Evolutionary conservation across 2,888 invertebrate genomes (phyloP).

Genomic region (Metallyticus violacea): DNA sequence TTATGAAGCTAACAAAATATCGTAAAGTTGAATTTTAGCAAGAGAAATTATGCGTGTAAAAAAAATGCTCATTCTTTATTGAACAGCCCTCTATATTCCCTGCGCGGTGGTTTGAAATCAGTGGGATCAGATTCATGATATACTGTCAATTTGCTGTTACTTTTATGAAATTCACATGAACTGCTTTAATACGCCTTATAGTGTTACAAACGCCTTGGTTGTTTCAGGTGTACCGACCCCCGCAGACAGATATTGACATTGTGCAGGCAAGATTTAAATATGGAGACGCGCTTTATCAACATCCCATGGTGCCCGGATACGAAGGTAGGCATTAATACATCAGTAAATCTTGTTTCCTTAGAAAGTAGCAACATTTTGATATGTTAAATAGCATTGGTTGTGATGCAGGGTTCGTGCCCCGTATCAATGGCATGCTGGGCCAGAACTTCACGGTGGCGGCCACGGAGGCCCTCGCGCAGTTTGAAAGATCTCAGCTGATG

Average conservation of each 20-base stretch:
- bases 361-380: not conserved
- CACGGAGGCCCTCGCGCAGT: slow-evolving; percentile 69
- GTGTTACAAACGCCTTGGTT: no score
- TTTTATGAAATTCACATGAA: no score
- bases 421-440: slow-evolving; percentile 63
- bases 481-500: slow-evolving; percentile 60
- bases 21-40: no score
- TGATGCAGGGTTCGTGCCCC: slow-evolving; percentile 62
- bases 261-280: slow-evolving; percentile 62
- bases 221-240: slow-evolving; percentile 61
- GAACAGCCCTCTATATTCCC: no score
- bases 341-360: not conserved
- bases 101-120: no score
- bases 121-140: no score
- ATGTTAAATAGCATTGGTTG: not conserved
- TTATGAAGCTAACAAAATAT: no score
- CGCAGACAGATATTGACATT: slow-evolving; percentile 62
- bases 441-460: slow-evolving; percentile 70
- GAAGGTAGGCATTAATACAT: slow-evolving; percentile 53
- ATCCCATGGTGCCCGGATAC: slow-evolving; percentile 73
- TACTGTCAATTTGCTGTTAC: no score
- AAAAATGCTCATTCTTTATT: no score
- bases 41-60: no score
- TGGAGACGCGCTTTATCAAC: slow-evolving; percentile 66
- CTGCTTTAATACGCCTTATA: no score